Evolutionary conservation across 2,888 invertebrate genomes (phyloP).

Genomic region (Cephus nigrinus): DNA sequence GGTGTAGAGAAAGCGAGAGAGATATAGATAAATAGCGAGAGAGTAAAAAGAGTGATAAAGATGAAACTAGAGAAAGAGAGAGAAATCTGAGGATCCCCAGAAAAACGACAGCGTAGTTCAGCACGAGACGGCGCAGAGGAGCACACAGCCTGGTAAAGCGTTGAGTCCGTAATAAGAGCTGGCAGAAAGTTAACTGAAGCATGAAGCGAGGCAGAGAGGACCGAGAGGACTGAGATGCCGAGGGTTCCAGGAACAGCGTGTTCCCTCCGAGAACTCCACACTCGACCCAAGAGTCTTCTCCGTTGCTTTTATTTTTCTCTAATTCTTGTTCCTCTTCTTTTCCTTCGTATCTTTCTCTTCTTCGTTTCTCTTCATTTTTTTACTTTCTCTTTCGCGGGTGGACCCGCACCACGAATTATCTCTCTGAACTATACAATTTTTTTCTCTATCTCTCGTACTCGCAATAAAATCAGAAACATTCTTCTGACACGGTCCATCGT

Average conservation of each 20-base stretch:
- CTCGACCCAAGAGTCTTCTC: slow-evolving; percentile 22
- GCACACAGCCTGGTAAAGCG: slow-evolving; percentile 36
- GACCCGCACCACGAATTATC: neutral
- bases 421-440: slow-evolving; percentile 2
- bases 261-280: slow-evolving; percentile 41
- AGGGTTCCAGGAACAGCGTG: slow-evolving; percentile 47
- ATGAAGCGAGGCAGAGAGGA: slow-evolving; percentile 43
- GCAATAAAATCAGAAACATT: too few species aligned
- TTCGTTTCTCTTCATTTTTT: neutral
- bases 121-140: neutral
- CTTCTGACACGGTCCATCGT: too few species aligned
- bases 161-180: slow-evolving; percentile 48
- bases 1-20: slow-evolving; percentile 10
- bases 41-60: slow-evolving; percentile 14
- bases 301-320: slow-evolving; percentile 1
- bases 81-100: neutral
- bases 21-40: slow-evolving; percentile 12
- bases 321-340: neutral
- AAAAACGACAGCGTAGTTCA: neutral
- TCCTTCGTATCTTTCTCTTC: neutral
- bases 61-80: neutral
- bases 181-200: slow-evolving; percentile 57
- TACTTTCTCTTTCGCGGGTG: neutral
- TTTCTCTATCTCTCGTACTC: slow-evolving; percentile 6
- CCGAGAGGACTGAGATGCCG: slow-evolving; percentile 34